These are phyloP conservation scores for Eremophila alpestris DNA, from an alignment of 2,797 vertebrate species.

Conservation along the genomic window DNA sequence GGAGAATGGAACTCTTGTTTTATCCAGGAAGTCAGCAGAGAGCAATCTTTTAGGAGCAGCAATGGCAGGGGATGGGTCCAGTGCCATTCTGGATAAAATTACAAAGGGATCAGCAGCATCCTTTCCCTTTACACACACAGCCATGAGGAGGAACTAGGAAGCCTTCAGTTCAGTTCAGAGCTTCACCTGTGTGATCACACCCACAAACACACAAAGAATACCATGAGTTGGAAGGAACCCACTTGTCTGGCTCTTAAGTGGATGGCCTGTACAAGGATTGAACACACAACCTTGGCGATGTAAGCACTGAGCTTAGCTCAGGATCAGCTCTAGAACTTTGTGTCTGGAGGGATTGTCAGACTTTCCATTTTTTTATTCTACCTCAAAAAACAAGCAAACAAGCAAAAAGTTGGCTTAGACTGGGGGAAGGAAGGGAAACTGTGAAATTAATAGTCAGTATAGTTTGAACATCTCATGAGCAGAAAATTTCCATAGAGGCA, in stretches of 20 bases:
- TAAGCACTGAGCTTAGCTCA: neutral
- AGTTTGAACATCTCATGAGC: neutral
- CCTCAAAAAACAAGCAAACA: neutral
- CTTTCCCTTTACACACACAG: neutral
- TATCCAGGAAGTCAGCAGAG: neutral
- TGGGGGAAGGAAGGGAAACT: fast-evolving
- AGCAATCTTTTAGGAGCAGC: neutral
- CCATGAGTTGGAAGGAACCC: neutral
- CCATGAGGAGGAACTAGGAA: neutral
- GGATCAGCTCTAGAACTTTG: neutral
- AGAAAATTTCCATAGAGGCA: neutral
- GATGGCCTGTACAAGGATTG: too few species aligned
- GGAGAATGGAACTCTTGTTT: neutral
- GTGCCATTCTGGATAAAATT: neutral
- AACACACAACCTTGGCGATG: neutral
- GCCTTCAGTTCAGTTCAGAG: neutral
- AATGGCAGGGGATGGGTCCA: neutral
- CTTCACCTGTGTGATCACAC: neutral
- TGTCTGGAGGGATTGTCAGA: neutral
- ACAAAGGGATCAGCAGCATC: neutral
- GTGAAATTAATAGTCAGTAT: neutral
- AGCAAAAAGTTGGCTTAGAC: fast-evolving
- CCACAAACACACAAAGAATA: neutral
- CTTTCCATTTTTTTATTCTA: neutral
- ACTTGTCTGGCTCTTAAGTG: neutral